Evolutionary conservation across 2,888 invertebrate species (phyloP).

Genomic region (Galeopsomyia nigrocyanea): DNA sequence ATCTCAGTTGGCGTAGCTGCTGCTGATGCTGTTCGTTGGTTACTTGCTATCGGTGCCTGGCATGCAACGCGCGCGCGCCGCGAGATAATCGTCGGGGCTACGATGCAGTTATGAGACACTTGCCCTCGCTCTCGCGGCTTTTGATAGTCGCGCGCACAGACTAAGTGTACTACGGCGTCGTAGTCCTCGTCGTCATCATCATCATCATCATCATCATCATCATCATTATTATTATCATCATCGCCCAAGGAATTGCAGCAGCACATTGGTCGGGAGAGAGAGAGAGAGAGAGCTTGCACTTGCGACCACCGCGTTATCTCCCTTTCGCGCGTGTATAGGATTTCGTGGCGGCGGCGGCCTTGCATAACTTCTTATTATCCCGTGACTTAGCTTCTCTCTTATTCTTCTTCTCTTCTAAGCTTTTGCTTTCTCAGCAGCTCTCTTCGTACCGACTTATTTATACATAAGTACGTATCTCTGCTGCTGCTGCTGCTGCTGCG

Average conservation of each 20-base stretch:
- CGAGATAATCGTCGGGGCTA: slow-evolving; percentile 18
- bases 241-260: background rate
- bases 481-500: too few relatives aligned
- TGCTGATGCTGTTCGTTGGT: background rate
- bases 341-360: slow-evolving; percentile 2
- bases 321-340: slow-evolving; percentile 17
- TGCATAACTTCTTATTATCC: slow-evolving; percentile 16
- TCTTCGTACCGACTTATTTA: too few relatives aligned
- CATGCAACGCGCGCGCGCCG: background rate
- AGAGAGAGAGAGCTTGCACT: slow-evolving; percentile 10
- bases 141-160: slow-evolving; percentile 25
- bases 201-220: too few relatives aligned
- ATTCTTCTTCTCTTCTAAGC: too few relatives aligned
- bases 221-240: too few relatives aligned
- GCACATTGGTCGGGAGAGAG: background rate
- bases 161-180: slow-evolving; percentile 15
- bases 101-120: slow-evolving; percentile 28
- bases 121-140: background rate
- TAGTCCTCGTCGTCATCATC: background rate
- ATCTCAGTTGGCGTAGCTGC: slow-evolving; percentile 18
- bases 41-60: slow-evolving; percentile 9
- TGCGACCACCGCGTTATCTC: slow-evolving; percentile 10
- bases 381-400: background rate
- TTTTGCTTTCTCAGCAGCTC: too few relatives aligned
- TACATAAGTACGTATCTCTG: too few relatives aligned